These are phyloP conservation scores for Cladorhizidae sp. DNA, from an alignment of 37 sponge, comb jelly and placozoan species.

Conservation along the genomic window DNA sequence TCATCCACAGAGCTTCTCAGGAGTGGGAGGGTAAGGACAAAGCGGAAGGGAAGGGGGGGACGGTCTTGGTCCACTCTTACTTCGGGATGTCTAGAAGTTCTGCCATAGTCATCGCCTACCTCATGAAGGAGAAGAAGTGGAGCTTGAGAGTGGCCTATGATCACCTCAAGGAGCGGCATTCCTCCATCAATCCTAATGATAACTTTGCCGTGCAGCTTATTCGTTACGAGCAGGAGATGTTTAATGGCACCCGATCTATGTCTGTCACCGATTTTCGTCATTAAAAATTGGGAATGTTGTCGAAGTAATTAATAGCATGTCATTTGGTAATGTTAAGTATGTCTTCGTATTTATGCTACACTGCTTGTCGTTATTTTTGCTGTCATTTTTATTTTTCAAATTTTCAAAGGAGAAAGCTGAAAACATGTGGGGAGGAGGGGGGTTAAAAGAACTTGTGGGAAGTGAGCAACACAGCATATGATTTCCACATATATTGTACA, in stretches of 20 bases:
- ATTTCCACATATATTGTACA: no score
- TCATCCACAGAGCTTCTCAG: constrained; percentile 35
- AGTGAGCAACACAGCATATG: no score
- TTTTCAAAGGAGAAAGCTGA: no score
- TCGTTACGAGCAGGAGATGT: constrained; percentile 42
- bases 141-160: constrained; percentile 48
- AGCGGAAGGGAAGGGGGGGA: neutral
- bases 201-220: constrained; percentile 71
- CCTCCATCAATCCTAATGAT: constrained; percentile 68
- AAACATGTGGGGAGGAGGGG: no score
- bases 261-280: constrained; percentile 56
- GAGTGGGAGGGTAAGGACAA: neutral
- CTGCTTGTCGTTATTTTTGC: no score
- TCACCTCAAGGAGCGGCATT: constrained; percentile 42
- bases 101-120: constrained; percentile 62
- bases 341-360: no score
- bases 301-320: no score
- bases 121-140: constrained; percentile 74
- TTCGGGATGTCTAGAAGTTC: constrained; percentile 68
- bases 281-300: neutral
- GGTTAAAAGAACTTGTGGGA: no score
- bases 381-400: no score
- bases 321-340: no score
- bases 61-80: constrained; percentile 69
- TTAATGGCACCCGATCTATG: constrained; percentile 47